Conservation (phyloP, 2,888 invertebrate species). For the Busseola fusca region DNA sequence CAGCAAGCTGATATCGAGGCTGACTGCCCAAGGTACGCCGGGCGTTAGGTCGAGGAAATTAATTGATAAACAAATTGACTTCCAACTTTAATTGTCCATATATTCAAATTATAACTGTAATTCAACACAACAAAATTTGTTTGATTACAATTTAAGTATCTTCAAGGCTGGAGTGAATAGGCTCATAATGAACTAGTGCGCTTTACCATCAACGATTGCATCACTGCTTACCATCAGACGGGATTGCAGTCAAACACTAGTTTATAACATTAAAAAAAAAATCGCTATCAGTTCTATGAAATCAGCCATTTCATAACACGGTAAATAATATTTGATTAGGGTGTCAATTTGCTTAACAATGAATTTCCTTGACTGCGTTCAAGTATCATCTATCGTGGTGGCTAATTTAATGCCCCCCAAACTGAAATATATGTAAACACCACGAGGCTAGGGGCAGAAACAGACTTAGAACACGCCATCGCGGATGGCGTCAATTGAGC, state of each 20-base stretch:
- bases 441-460: not conserved
- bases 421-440: not conserved
- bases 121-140: too few relatives aligned
- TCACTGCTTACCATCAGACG: too few relatives aligned
- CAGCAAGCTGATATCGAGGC: too few relatives aligned
- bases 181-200: too few relatives aligned
- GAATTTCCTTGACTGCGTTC: not conserved
- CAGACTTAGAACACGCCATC: conserved; percentile 3
- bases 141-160: too few relatives aligned
- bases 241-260: too few relatives aligned
- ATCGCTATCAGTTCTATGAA: not conserved
- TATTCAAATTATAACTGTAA: not conserved
- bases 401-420: not conserved
- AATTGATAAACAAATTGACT: not conserved
- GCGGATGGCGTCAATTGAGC: not conserved
- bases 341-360: too few relatives aligned
- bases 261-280: too few relatives aligned
- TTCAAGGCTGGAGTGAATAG: too few relatives aligned
- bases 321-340: not conserved
- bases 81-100: not conserved
- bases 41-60: not conserved
- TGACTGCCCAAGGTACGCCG: not conserved
- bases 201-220: too few relatives aligned
- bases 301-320: not conserved
- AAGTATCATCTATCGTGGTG: not conserved